Evolutionary conservation across 2,113 vertebrate genomes (phyloP).

Genomic region (Danio rerio): DNA sequence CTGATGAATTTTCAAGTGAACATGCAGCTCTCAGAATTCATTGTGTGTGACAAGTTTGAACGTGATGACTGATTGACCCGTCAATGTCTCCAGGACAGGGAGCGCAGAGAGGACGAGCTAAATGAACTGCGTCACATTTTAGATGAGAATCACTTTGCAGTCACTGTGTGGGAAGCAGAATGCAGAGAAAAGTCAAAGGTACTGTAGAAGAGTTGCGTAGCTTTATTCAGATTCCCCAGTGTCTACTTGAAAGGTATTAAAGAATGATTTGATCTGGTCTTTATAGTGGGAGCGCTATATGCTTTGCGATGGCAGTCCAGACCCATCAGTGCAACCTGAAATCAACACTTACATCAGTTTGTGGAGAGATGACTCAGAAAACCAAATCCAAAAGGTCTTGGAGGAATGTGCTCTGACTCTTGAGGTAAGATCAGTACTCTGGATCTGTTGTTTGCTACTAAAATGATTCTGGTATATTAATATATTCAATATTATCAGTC

Average conservation of each 20-base stretch:
- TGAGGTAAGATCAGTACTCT: constrained; percentile 64
- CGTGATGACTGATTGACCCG: neutral
- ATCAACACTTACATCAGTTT: constrained; percentile 89
- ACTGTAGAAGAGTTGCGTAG: neutral
- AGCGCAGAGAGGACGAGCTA: constrained; percentile 79
- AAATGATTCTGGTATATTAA: too few relatives aligned
- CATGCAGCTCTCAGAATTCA: neutral
- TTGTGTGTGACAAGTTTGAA: neutral
- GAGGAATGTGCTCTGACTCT: constrained; percentile 79
- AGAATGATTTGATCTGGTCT: constrained; percentile 31
- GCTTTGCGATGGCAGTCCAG: constrained; percentile 84
- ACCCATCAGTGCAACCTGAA: constrained; percentile 81
- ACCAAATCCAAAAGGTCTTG: constrained; percentile 75
- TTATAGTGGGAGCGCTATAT: constrained; percentile 89
- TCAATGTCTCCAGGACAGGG: constrained; percentile 73
- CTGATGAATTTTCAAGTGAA: constrained; percentile 22
- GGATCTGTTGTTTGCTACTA: neutral
- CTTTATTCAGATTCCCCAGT: neutral
- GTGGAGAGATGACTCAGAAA: constrained; percentile 81
- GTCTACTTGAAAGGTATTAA: neutral
- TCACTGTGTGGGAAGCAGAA: constrained; percentile 73
- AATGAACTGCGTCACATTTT: constrained; percentile 79
- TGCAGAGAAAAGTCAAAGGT: constrained; percentile 76
- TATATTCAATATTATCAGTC: too few relatives aligned
- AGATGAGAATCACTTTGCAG: constrained; percentile 76